Base-by-base conservation (phyloP, 2,797 vertebrate genomes). In the Coluber constrictor region DNA sequence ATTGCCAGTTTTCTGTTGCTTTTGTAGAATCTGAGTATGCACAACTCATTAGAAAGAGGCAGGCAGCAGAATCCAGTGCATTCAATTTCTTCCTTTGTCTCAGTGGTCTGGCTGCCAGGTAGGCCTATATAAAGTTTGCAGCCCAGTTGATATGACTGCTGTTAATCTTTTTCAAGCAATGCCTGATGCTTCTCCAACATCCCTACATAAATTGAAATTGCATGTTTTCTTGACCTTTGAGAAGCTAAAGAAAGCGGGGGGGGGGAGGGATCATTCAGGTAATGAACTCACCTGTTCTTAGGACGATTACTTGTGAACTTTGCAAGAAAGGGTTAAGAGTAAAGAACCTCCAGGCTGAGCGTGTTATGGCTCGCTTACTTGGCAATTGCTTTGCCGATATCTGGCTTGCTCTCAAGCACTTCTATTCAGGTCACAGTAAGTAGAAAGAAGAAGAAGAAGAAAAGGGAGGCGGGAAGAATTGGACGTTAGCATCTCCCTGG, bases 351-450 rank as follows among this genome's bases (percentile, higher is more conserved):
- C 51, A 94, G 93, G 95, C 94, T 93, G 93, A 16, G 92, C 86
- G 3, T 89, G 89, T 60, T n/a, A 87, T 2, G 47, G 88, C 74
- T 61, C 29, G 54, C 61, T 37, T 43, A 54, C 56, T 47, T 93
- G 90, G 94, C 94, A 56, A 0, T 86, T 83, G 87, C 87, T 95
- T 95, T 96, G 93, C 94, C 27, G n/a, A 88, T 15, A 86, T 89
- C 94, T 66, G 94, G 93, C 92, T 95, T 95, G 94, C 94, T 96
- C 95, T 94, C 95, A 95, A 95, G 95, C 96, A 95, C 95, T 95
- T 93, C 94, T 88, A 89, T 96, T 94, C 92, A 94, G 95, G 95
- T 94, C 96, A 95, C 74, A 83, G 74, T 83, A 83, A 83, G 74
- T 25, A 83, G 51, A 4, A n/a, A n/a, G n/a, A 54, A 91, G 60